Base-by-base conservation (phyloP, 2,888 invertebrate species). In the Phorcus lineatus region DNA sequence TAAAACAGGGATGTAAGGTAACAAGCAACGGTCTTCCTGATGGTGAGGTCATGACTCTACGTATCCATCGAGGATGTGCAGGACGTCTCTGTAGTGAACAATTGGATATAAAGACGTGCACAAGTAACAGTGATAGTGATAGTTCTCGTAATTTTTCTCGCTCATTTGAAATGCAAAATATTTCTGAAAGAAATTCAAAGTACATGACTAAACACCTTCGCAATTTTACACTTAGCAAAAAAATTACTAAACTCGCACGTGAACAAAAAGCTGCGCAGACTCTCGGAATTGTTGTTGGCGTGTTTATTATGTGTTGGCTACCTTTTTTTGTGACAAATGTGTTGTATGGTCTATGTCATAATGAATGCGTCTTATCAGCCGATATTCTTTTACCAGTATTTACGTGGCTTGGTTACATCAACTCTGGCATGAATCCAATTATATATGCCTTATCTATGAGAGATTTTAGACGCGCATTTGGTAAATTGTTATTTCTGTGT, bases 391-490 rank as follows among this genome's bases (percentile, higher is more conserved):
- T 92, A 81, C 90, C 92, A 7, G 87, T 93, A 9, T 92, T 93
- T 82, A 92, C 93, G 2, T 93, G 93, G 93, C 87, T 93, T 4
- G 93, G 93, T 11, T 93, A 93, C 81, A 89, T 92, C 24, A 93
- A 93, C 83, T 93, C 93, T n/a, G 91, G 92, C 17, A 91, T 93
- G 85, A 93, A 93, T 84, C 98, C 98, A 0, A 97, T 98, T 86
- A 99, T 99, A 92, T 99, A 99, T 93, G 98, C 98, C n/a, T 97
- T 98, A 92, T 98, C 98, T 96, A 98, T 98, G 94, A 95, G 97
- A 91, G 99, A 99, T 94, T 99, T 99, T 93, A 83, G 94, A 86
- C 88, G 98, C 94, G 98, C 98, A 24, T 98, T 98, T 93, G 95
- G 97, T 80, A 95, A 97, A 91, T 97, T 98, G 89, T 94, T 98